phyloP scores from a whole-genome alignment of 2,797 vertebrate genomes.

The Clamator glandarius region DNA sequence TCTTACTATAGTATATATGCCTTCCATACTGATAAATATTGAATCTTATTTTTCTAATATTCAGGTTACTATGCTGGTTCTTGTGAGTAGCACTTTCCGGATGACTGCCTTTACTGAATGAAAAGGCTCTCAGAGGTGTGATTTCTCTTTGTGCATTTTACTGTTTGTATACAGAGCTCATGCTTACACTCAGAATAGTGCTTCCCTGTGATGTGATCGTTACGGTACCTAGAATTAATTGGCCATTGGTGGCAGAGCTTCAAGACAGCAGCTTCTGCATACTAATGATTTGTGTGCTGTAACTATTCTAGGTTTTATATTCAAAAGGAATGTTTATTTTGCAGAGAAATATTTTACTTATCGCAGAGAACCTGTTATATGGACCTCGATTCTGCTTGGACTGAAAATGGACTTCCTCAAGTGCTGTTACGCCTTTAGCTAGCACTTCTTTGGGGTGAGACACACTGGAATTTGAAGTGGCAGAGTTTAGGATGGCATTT shows the following conservation, averaged over 20 bases:
- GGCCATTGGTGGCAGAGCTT: slow-evolving; percentile 44
- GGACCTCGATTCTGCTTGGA: background rate
- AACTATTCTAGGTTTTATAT: background rate
- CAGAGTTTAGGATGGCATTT: background rate
- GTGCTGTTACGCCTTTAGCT: background rate
- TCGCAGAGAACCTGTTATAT: background rate
- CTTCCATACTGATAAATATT: background rate
- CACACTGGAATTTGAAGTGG: background rate
- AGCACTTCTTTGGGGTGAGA: background rate
- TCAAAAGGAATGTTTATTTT: background rate
- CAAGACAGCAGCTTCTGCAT: slow-evolving; percentile 30
- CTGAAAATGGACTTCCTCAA: background rate
- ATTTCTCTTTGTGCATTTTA: slow-evolving; percentile 5
- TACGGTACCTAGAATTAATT: slow-evolving; percentile 49
- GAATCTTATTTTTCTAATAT: background rate
- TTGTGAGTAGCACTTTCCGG: background rate
- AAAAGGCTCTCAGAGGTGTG: slow-evolving; percentile 28
- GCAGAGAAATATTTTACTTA: background rate
- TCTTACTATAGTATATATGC: background rate
- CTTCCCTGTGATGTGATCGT: slow-evolving; percentile 3
- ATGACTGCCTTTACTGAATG: slow-evolving; percentile 59
- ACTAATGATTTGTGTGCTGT: background rate
- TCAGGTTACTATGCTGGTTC: background rate
- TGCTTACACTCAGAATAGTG: background rate
- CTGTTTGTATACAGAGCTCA: slow-evolving; percentile 33